Conservation (phyloP, 2,888 invertebrate species). For the Tanypteryx hageni region DNA sequence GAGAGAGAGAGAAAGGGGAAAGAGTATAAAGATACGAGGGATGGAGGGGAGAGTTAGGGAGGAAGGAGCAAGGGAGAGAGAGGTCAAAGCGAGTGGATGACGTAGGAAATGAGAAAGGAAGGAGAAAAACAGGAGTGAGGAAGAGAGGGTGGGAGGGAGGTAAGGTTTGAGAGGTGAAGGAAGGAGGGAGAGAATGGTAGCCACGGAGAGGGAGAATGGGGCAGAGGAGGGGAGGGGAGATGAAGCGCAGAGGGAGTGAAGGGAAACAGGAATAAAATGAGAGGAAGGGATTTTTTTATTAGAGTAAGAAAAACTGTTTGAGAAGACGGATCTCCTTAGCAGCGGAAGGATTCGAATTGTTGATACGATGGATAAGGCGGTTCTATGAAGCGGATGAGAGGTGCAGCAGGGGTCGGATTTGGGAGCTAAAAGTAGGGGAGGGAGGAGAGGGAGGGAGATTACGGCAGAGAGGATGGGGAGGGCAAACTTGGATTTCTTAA, state of each 20-base stretch:
- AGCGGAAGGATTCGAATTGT: background rate
- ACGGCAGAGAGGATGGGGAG: background rate
- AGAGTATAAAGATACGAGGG: background rate
- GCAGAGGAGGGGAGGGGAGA: background rate
- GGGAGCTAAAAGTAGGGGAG: background rate
- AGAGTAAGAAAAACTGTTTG: background rate
- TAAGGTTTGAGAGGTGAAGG: background rate
- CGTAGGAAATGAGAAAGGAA: background rate
- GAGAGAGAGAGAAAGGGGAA: background rate
- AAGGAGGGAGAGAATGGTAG: too few species aligned
- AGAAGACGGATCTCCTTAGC: background rate
- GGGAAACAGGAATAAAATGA: background rate
- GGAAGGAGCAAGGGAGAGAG: background rate
- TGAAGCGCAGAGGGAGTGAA: background rate
- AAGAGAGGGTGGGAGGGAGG: too few species aligned
- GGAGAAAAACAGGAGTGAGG: background rate
- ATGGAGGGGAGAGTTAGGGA: background rate
- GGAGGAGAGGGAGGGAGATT: background rate
- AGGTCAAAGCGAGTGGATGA: too few species aligned
- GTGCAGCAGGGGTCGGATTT: constrained; percentile 5
- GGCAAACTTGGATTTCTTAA: constrained; percentile 19
- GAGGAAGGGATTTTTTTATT: constrained; percentile 26
- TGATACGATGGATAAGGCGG: background rate
- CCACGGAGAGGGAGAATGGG: background rate
- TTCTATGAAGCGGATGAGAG: background rate